Percentiles rank a stretch among this genome's conserved stretches.
phyloP scores from a whole-genome alignment of 2,113 vertebrate genomes.

The Oryzias woworae region DNA sequence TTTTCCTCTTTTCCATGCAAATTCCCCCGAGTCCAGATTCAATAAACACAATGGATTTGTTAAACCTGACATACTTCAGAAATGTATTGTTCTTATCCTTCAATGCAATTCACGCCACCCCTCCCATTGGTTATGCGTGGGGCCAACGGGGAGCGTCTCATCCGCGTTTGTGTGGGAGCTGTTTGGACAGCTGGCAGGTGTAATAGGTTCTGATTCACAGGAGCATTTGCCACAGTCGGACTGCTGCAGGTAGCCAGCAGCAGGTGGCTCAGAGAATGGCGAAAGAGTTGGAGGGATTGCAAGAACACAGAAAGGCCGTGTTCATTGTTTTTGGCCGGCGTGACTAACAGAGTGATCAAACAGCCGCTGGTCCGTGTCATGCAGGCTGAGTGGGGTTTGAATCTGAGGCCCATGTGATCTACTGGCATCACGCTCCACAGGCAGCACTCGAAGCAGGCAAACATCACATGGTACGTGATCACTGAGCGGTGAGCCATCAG shows the following conservation, averaged over 20 bases:
- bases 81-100: background rate
- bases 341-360: conserved; percentile 31
- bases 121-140: background rate
- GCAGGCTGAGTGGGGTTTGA: conserved; percentile 19
- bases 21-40: no score
- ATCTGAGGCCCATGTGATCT: conserved; percentile 10
- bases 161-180: conserved; percentile 19
- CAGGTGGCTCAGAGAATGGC: conserved; percentile 11
- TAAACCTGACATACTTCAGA: conserved; percentile 15
- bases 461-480: conserved; percentile 13
- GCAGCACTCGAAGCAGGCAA: conserved; percentile 23
- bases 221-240: conserved; percentile 6
- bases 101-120: background rate
- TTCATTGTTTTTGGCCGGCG: conserved; percentile 12
- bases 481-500: conserved; percentile 2
- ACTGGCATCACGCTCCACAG: conserved; percentile 17
- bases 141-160: background rate
- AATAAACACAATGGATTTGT: background rate
- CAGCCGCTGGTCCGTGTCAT: conserved; percentile 12
- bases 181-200: conserved; percentile 15
- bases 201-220: conserved; percentile 40
- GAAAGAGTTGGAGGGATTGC: conserved; percentile 3
- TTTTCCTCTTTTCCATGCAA: no score
- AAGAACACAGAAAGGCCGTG: conserved; percentile 14
- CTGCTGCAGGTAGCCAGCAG: conserved; percentile 42